phyloP scores from a whole-genome alignment of 53 echinoderm and acorn worm genomes.

The Luidia sarsii region DNA sequence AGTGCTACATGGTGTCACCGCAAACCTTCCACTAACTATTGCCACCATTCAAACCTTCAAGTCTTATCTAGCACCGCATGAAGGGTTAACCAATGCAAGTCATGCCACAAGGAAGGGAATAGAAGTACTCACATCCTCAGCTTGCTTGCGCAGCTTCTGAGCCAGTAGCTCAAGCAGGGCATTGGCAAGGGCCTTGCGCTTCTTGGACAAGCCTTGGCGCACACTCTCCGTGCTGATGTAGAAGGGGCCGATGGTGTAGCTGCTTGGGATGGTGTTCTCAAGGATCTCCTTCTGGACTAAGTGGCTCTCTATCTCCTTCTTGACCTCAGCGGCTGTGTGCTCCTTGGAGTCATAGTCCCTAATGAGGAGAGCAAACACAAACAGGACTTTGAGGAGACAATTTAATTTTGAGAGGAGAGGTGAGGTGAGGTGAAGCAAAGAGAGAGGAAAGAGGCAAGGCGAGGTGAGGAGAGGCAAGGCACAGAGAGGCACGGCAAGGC shows the following conservation, averaged over 20 bases:
- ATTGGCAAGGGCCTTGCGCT: slow-evolving; percentile 97
- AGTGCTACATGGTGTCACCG: too few relatives aligned
- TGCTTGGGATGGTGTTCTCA: slow-evolving; percentile 91
- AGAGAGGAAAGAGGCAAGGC: too few relatives aligned
- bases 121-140: slow-evolving; percentile 87
- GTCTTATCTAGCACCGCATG: too few relatives aligned
- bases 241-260: slow-evolving; percentile 96
- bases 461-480: too few relatives aligned
- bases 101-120: too few relatives aligned
- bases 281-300: slow-evolving; percentile 83
- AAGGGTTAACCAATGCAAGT: too few relatives aligned
- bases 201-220: slow-evolving; percentile 90
- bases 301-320: slow-evolving; percentile 98
- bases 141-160: slow-evolving; percentile 91
- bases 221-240: slow-evolving; percentile 97
- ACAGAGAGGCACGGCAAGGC: too few relatives aligned
- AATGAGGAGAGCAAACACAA: slow-evolving; percentile 25
- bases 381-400: too few relatives aligned
- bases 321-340: slow-evolving; percentile 95
- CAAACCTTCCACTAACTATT: too few relatives aligned
- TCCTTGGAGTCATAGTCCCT: slow-evolving; percentile 97
- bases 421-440: too few relatives aligned
- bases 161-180: slow-evolving; percentile 94
- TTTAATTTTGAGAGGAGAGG: too few relatives aligned
- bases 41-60: too few relatives aligned